Conservation (phyloP, 1,140 invertebrate genomes). For the Pectinophora gossypiella region DNA sequence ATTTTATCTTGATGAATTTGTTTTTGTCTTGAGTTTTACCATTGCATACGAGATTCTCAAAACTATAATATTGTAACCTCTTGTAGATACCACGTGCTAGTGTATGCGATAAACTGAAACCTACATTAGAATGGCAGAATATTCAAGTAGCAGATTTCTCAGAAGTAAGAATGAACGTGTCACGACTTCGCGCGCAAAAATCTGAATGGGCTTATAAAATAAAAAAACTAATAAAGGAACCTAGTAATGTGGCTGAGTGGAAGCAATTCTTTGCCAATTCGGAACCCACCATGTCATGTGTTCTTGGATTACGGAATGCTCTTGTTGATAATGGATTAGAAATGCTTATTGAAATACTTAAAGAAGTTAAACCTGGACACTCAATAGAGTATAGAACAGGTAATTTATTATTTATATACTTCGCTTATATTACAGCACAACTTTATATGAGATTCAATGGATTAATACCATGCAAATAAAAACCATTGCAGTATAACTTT, state of each 20-base stretch:
- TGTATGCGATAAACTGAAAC: conserved; percentile 38
- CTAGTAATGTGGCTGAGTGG: conserved; percentile 35
- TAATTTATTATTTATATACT: too few species aligned
- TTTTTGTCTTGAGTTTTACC: too few species aligned
- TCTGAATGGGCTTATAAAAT: conserved; percentile 17
- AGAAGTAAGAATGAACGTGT: conserved; percentile 51
- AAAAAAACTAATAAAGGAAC: not conserved
- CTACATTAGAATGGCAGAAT: conserved; percentile 67
- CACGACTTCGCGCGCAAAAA: conserved; percentile 33
- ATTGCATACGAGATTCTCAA: too few species aligned
- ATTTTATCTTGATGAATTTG: too few species aligned
- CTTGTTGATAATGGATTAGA: conserved; percentile 43
- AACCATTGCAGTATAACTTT: too few species aligned
- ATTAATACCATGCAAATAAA: too few species aligned
- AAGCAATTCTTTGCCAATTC: conserved; percentile 40
- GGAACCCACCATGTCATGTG: conserved; percentile 47
- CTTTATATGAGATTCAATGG: too few species aligned
- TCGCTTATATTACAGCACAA: too few species aligned
- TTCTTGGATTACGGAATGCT: conserved; percentile 37
- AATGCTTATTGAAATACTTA: conserved; percentile 38
- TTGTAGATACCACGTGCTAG: not conserved
- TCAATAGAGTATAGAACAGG: conserved; percentile 55
- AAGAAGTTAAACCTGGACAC: conserved; percentile 35
- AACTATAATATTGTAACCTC: too few species aligned
- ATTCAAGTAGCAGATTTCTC: conserved; percentile 64